phyloP scores from a whole-genome alignment of 2,797 vertebrate species.

The Aphelocoma californica region DNA sequence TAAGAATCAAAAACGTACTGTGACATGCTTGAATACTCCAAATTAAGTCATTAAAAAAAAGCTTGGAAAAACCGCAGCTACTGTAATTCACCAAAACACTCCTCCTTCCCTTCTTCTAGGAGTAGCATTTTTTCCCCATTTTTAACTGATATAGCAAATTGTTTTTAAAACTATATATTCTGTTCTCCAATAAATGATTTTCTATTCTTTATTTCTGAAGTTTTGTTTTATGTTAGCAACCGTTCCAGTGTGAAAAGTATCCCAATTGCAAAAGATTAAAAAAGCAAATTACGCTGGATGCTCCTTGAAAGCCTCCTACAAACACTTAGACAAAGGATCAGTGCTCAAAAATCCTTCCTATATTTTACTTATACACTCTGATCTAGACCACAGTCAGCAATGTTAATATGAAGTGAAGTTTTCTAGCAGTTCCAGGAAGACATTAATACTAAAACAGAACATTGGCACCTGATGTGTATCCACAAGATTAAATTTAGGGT shows the following conservation, averaged over 20 bases:
- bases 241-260: not conserved
- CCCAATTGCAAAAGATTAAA: not conserved
- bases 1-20: not conserved
- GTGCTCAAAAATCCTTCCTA: not conserved
- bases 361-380: not conserved
- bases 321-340: not conserved
- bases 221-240: not conserved
- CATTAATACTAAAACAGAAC: conserved; percentile 35
- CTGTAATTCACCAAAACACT: not conserved
- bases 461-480: conserved; percentile 30
- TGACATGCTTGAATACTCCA: not conserved
- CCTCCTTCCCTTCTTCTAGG: not conserved
- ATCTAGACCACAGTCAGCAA: not conserved
- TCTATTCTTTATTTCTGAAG: not conserved
- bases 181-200: not conserved
- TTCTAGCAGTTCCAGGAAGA: conserved; percentile 54
- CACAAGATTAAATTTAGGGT: conserved; percentile 62
- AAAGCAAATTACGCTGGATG: rapidly evolving
- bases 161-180: not conserved
- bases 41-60: not conserved
- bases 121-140: rapidly evolving
- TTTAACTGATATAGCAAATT: not conserved
- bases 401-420: conserved; percentile 3
- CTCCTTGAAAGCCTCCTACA: not conserved
- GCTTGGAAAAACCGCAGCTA: not conserved